A percentile compares a stretch with the other conserved stretches of the same genome.
Evolutionary conservation across 2,797 vertebrate genomes (phyloP).

Genomic region (Lutjanus argentimaculatus): DNA sequence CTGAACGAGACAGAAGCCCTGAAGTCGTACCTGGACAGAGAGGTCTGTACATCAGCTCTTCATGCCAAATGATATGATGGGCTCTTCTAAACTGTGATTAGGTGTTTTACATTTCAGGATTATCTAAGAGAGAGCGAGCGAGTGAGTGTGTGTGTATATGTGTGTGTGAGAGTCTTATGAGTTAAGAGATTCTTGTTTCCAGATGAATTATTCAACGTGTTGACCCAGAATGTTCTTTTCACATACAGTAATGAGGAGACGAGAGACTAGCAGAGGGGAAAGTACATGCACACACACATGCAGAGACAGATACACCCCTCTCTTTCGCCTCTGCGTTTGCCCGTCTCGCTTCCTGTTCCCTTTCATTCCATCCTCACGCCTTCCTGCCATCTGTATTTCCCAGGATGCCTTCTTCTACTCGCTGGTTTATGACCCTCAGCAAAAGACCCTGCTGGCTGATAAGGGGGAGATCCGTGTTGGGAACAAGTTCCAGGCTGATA

Average conservation of each 20-base stretch:
- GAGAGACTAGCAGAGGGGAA: slow-evolving; percentile 75
- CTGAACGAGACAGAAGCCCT: slow-evolving; percentile 98
- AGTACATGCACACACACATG: slow-evolving; percentile 3
- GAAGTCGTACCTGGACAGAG: slow-evolving; percentile 97
- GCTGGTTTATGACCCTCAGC: slow-evolving; percentile 97
- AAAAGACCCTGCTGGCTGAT: slow-evolving; percentile 97
- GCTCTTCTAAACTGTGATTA: slow-evolving; percentile 36
- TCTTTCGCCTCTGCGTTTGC: slow-evolving; percentile 39
- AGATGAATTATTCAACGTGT: slow-evolving; percentile 87
- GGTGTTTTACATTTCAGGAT: slow-evolving; percentile 45
- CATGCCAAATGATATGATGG: not conserved
- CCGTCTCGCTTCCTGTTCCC: slow-evolving; percentile 49
- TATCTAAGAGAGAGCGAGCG: slow-evolving; percentile 31
- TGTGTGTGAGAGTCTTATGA: slow-evolving; percentile 47
- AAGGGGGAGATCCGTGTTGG: slow-evolving; percentile 98
- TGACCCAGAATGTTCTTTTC: slow-evolving; percentile 87
- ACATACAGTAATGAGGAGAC: slow-evolving; percentile 85
- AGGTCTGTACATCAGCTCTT: slow-evolving; percentile 85
- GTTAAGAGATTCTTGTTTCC: slow-evolving; percentile 77
- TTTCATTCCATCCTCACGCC: slow-evolving; percentile 46
- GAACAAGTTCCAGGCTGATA: slow-evolving; percentile 97
- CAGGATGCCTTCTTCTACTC: slow-evolving; percentile 99
- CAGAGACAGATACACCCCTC: slow-evolving; percentile 16
- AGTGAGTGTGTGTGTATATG: slow-evolving; percentile 6
- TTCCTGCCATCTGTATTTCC: slow-evolving; percentile 62